Base-by-base conservation (phyloP, 1,140 invertebrate species). In the Parasteatoda tepidariorum region DNA sequence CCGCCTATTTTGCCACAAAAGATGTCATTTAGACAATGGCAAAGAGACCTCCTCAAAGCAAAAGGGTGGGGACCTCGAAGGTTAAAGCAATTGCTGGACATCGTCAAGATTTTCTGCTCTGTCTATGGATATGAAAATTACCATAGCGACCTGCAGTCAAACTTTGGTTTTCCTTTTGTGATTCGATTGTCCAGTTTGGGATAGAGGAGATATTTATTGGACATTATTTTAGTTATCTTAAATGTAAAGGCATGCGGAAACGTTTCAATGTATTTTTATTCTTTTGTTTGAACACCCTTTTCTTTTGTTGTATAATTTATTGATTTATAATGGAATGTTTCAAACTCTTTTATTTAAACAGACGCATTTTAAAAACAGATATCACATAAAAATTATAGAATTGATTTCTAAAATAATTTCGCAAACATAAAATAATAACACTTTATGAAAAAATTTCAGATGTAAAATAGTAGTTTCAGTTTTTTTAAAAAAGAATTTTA, bases 121-220 rank as follows among this genome's bases (percentile, higher is more conserved):
- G 57, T 61, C 11, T 31, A 26, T 31, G 38, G 30, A 59, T 34
- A 74, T 41, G 55, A 61, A 4, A 61, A 74, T 74, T 74, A 74
- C 71, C 71, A 74, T 74, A 74, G 71, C 54, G 55, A 74, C 71
- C 33, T 71, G 68, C 68, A 22, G 38, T 30, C 68, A 30, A 55
- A 26, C 41, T 71, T 55, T 15, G 30, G 26, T 55, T 41, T 33
- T 6, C 5, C 38, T 41, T 41, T 68, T 68, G 24, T 48, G 18
- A 48, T 48, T 48, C 38, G 2, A 48, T 68, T 68, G 3, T 13
- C 11, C 2, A 26, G 61, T 41, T 38, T 67, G 15, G 30, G 48
- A 59, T 26, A 59, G 22, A 59, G 15, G 22, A 34, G 38, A 71
- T 18, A 48, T 71, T 54, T 71, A 71, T 71, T 11, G 68, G 48